Evolutionary conservation across 2,113 vertebrate genomes (phyloP).

Genomic region (Poeciliopsis retropinna): DNA sequence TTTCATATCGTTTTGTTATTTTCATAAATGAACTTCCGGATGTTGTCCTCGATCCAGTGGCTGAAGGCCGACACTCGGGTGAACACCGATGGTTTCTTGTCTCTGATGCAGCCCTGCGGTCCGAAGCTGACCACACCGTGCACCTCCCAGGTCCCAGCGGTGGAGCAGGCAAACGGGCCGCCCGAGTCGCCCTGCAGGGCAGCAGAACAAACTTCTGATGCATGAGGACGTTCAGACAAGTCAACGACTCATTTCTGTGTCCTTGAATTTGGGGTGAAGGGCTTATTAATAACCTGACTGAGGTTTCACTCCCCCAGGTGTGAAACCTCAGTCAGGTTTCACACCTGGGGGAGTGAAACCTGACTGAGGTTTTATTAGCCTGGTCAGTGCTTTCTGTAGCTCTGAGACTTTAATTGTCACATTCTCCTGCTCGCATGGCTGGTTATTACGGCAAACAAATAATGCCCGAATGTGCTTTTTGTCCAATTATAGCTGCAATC

Average conservation of each 20-base stretch:
- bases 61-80: conserved; percentile 77
- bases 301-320: no score
- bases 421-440: background rate
- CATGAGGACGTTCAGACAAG: conserved; percentile 6
- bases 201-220: conserved; percentile 2
- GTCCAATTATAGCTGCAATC: conserved; percentile 35
- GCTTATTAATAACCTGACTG: conserved; percentile 13
- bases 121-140: conserved; percentile 76
- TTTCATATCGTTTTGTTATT: conserved; percentile 18
- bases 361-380: background rate
- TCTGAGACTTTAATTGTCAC: conserved; percentile 9
- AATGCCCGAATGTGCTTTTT: conserved; percentile 25
- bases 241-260: background rate
- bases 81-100: conserved; percentile 80
- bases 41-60: conserved; percentile 73
- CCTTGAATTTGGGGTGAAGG: conserved; percentile 1
- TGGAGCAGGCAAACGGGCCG: conserved; percentile 68
- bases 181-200: conserved; percentile 71
- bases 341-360: background rate
- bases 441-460: conserved; percentile 25
- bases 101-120: conserved; percentile 68
- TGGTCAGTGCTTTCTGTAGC: background rate
- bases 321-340: no score
- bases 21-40: conserved; percentile 73
- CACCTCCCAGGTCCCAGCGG: conserved; percentile 67